A percentile compares a stretch with the other conserved stretches of the same genome.
These are phyloP conservation scores for Corythaixoides concolor DNA, from an alignment of 2,113 vertebrate species.

Conservation along the genomic window DNA sequence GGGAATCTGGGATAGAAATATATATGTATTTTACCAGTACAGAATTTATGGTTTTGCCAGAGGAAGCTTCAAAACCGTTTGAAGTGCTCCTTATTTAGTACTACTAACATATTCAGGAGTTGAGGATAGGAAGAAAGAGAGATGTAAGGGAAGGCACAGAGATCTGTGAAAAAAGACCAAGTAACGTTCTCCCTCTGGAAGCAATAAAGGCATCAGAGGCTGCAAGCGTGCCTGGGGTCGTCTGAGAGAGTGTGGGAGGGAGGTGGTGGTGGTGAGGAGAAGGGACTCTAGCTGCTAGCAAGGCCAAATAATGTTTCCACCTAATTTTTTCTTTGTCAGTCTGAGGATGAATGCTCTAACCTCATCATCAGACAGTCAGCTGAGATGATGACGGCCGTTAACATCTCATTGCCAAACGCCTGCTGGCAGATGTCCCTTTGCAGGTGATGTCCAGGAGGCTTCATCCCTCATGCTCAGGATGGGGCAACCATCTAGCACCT, in stretches of 20 bases:
- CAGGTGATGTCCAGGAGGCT: not conserved
- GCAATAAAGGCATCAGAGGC: not conserved
- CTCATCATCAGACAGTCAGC: not conserved
- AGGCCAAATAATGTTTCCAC: not conserved
- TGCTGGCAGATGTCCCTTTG: not conserved
- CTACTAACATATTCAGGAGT: not conserved
- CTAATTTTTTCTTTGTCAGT: not conserved
- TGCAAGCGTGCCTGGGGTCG: not conserved
- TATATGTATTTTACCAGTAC: constrained; percentile 1
- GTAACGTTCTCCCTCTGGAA: not conserved
- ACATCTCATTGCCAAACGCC: fast-evolving
- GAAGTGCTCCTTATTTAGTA: constrained; percentile 53
- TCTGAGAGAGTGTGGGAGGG: not conserved
- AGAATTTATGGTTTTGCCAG: constrained; percentile 49
- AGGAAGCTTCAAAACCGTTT: constrained; percentile 58
- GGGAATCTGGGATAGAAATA: constrained; percentile 65
- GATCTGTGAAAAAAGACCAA: not conserved
- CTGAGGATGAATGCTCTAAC: not conserved
- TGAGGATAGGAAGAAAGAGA: not conserved
- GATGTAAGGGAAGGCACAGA: not conserved
- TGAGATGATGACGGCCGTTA: not conserved
- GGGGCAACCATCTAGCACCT: fast-evolving
- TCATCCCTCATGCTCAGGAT: not conserved
- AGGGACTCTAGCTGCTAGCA: not conserved
- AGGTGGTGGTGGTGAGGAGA: not conserved